These are phyloP conservation scores for Ceyx erithaca DNA, from an alignment of 2,797 vertebrate genomes.

Conservation along the genomic window DNA sequence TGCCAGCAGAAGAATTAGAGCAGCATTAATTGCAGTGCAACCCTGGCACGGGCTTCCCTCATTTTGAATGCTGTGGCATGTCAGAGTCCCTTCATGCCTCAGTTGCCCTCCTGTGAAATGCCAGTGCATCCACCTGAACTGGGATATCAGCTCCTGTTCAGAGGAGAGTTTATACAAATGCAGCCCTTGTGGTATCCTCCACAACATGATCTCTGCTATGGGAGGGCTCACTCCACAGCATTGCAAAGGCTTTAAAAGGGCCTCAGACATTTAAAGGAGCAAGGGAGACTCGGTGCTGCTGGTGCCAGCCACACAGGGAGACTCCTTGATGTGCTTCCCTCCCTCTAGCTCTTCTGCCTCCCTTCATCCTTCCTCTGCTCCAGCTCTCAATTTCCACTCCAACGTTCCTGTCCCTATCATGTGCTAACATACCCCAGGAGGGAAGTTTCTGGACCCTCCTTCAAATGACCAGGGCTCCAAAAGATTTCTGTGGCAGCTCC, in stretches of 20 bases:
- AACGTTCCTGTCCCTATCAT: neutral
- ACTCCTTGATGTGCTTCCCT: neutral
- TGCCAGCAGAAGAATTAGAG: constrained; percentile 19
- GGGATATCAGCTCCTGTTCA: neutral
- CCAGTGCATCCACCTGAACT: neutral
- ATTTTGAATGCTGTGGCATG: neutral
- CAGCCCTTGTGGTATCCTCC: neutral
- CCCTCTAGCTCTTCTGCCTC: neutral
- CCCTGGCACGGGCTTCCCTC: neutral
- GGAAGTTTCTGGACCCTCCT: neutral
- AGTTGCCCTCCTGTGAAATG: neutral
- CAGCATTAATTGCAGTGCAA: neutral
- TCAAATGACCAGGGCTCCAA: neutral
- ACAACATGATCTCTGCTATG: neutral
- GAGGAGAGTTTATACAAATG: neutral
- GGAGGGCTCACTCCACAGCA: neutral
- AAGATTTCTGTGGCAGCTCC: neutral
- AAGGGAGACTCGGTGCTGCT: neutral
- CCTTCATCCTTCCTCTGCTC: neutral
- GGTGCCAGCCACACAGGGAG: neutral
- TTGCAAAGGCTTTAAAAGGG: neutral
- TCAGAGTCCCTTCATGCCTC: neutral
- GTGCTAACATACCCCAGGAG: neutral
- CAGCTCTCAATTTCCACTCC: neutral
- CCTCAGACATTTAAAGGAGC: neutral